These are phyloP conservation scores for Peribatodes rhomboidaria DNA, from an alignment of 2,888 invertebrate species.

Conservation along the genomic window DNA sequence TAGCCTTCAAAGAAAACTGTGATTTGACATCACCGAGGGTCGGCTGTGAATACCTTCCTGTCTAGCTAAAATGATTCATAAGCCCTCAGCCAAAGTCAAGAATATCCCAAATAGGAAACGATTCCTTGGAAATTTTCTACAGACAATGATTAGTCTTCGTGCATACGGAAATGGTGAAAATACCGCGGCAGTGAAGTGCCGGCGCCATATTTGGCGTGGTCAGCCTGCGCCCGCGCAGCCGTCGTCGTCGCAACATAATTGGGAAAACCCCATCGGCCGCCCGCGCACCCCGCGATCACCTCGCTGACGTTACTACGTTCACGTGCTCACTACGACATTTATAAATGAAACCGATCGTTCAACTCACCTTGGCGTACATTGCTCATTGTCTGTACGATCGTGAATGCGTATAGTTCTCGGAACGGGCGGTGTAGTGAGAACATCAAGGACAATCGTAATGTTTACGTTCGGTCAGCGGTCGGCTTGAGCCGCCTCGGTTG, in stretches of 20 bases:
- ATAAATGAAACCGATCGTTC: conserved; percentile 27
- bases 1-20: background rate
- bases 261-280: conserved; percentile 79
- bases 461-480: background rate
- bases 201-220: conserved; percentile 73
- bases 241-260: conserved; percentile 68
- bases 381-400: conserved; percentile 19
- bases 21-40: background rate
- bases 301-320: conserved; percentile 43
- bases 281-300: conserved; percentile 45
- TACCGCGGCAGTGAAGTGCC: conserved; percentile 37
- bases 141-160: conserved; percentile 19
- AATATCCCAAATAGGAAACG: background rate
- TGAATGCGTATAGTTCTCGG: conserved; percentile 12
- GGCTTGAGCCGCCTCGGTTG: conserved; percentile 14
- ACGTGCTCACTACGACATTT: conserved; percentile 35
- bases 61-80: background rate
- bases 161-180: conserved; percentile 71
- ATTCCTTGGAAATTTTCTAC: conserved; percentile 31
- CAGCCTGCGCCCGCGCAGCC: conserved; percentile 61
- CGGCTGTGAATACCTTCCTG: background rate
- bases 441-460: conserved; percentile 5
- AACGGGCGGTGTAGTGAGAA: conserved; percentile 23
- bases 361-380: conserved; percentile 29
- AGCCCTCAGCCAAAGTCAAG: background rate